Conservation (phyloP, 1,140 invertebrate species). For the Diabrotica virgifera region DNA sequence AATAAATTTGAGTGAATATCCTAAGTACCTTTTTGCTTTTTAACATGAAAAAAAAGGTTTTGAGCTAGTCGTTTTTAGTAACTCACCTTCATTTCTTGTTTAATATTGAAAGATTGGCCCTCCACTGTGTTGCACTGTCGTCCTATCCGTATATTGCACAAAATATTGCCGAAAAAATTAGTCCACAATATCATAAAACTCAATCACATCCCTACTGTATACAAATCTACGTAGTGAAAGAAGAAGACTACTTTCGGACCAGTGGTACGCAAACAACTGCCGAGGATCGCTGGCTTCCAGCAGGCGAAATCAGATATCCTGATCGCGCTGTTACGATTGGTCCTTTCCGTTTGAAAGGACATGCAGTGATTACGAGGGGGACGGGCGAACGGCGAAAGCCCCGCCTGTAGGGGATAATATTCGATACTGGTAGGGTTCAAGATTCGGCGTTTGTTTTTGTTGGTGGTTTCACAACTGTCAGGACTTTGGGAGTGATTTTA, state of each 20-base stretch:
- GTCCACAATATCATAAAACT: background rate
- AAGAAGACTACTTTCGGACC: background rate
- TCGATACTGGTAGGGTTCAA: constrained; percentile 8
- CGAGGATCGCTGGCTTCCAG: background rate
- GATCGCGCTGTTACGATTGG: background rate
- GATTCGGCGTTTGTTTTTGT: constrained; percentile 2
- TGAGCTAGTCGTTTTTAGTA: background rate
- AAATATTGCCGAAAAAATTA: background rate
- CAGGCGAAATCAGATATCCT: background rate
- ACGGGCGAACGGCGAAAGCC: background rate
- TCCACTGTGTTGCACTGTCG: background rate
- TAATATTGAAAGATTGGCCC: background rate
- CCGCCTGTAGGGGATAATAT: constrained; percentile 5
- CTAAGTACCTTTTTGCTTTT: no score
- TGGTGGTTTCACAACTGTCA: background rate
- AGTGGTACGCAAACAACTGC: constrained; percentile 9
- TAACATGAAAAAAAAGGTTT: no score
- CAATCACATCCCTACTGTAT: background rate
- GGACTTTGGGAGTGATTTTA: constrained; percentile 9
- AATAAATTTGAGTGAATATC: no score
- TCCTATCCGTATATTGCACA: background rate
- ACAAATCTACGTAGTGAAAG: background rate
- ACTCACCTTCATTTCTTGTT: constrained; percentile 2
- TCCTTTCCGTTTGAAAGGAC: constrained; percentile 3
- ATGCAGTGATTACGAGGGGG: constrained; percentile 4